Evolutionary conservation across 2,888 invertebrate species (phyloP), one percentile per base, ranked within the genome.

Genomic region (Drosophila infuscata): DNA sequence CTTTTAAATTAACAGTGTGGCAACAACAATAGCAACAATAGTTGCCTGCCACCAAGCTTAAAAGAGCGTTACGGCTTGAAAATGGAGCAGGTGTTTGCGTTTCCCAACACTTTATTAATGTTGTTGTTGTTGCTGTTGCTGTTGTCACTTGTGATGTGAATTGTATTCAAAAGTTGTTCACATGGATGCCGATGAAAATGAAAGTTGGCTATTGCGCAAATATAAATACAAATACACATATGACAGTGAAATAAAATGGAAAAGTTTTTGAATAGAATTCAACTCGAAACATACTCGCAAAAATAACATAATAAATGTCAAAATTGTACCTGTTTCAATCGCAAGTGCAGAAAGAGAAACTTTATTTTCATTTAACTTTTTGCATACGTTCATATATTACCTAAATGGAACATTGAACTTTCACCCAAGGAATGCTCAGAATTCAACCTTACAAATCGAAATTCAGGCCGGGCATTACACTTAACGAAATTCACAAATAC

Each of bases 161-260:
- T 70, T 53, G 61, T 48, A 60, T 68, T 35, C 65, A 77, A 70
- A 62, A 51, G 41, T 59, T 48, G 59, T 67, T 70, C 66, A 70
- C 65, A 68, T 72, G 54, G 46, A 41, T 52, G 58, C 3, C 36
- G 52, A 38, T 35, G 53, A 82, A 88, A 74, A 76, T 53, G 75
- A 88, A 84, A 88, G 79, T 71, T 38, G 59, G 3, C 36, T 30
- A 48, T 35, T 30, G 54, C 17, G 17, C 30, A 36, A 60, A 46
- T 25, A 25, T 25, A 25, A 60, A 46, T 35, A 25, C 36, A 38
- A 60, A 46, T 35, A 25, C 36, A 38, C 49, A 56, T n/a, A 17
- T 43, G 20, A 8, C 20, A 52, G n/a, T 15, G 20, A 52, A n/a
- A 52, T 20, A 15, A 12, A 53, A 3, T 38, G 29, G 38, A 38